Evolutionary conservation across 2,888 invertebrate genomes (phyloP).

Genomic region (Alloscopus bannaensis): DNA sequence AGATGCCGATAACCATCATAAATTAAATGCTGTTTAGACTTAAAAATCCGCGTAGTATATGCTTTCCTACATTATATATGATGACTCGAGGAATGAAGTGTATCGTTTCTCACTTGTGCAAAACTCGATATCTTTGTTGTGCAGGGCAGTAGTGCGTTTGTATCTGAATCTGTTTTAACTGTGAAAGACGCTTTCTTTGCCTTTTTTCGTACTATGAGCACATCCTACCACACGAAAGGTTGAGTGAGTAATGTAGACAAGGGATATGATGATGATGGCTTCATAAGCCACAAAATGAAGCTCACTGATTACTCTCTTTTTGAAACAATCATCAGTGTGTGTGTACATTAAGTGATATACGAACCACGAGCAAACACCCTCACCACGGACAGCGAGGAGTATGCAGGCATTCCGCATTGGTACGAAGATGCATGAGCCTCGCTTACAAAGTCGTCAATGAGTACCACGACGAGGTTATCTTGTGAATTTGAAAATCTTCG

Average conservation of each 20-base stretch:
- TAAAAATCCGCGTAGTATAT: too few relatives aligned
- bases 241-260: constrained; percentile 8
- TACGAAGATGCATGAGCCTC: background rate
- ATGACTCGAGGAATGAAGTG: background rate
- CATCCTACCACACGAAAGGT: background rate
- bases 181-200: background rate
- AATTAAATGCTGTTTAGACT: too few relatives aligned
- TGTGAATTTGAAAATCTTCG: background rate
- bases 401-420: constrained; percentile 1
- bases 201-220: too few relatives aligned
- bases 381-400: constrained; percentile 1
- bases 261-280: background rate
- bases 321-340: background rate
- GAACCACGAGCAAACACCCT: constrained; percentile 10
- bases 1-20: too few relatives aligned
- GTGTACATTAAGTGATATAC: background rate
- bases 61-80: too few relatives aligned
- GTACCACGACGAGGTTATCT: background rate
- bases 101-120: background rate
- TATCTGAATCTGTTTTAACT: too few relatives aligned
- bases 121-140: background rate
- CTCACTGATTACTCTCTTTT: constrained; percentile 22
- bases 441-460: too few relatives aligned
- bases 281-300: background rate
- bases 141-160: constrained; percentile 3